Evolutionary conservation across 2,113 vertebrate species (phyloP), one percentile per base, ranked within the genome.

Genomic region (Microtus richardsoni): DNA sequence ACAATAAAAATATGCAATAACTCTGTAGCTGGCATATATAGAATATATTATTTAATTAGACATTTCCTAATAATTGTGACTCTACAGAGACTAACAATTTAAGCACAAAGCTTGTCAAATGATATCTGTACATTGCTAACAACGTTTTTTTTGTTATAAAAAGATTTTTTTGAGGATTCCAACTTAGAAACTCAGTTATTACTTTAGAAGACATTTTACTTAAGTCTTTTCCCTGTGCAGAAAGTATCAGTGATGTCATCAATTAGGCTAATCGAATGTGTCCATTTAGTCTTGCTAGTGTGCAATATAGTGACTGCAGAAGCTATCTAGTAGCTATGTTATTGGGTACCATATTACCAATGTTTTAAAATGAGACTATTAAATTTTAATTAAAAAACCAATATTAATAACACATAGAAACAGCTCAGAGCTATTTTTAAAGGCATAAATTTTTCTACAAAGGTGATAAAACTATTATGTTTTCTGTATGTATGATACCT

Each of bases 281-380:
- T 89, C 64, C 47, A 68, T 60, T 84, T 80, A 70, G 30, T 60
- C 11, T 47, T 79, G 19, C 22, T 70, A 66, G 12, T 22, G 3
- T 80, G 21, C 21, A 77, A 64, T 68, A 62, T 13, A 80, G 54
- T 68, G 85, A 89, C 24, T 49, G 36, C 22, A 64, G 85, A 89
- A 80, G 80, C 83, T 89, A 95, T 89, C 52, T 86, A 47, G 36
- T 13, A 79, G 62, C 52, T 68, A 28, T 16, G n/a, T 66, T 71
- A 33, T 39, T 85, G 22, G 30, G 64, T 30, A 60, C 30, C 44
- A 52, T 52, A 44, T 66, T 83, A 17, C 60, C 62, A 58, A 47
- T 68, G 47, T 41, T 92, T 91, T 88, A 79, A 91, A 94, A 88
- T 70, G 28, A 97, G 8, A 91, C 9, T 96, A 79, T 71, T 80